phyloP scores from a whole-genome alignment of 2,888 invertebrate species.

The Lasioglossum marginatum region DNA sequence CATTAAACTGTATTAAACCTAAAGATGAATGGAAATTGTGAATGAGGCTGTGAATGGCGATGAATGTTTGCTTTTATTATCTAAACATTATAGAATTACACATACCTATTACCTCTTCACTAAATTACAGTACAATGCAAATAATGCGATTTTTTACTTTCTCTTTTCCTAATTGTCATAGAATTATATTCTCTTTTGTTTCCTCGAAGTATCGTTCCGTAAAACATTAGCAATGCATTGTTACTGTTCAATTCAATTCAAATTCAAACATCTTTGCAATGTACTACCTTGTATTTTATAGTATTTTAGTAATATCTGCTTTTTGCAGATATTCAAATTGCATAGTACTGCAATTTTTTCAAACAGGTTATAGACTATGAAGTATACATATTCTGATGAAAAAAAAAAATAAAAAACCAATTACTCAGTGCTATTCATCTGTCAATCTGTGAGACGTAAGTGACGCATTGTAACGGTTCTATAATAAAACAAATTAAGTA shows the following conservation, averaged over 20 bases:
- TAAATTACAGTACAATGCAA: constrained; percentile 76
- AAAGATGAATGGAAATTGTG: constrained; percentile 61
- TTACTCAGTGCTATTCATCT: constrained; percentile 78
- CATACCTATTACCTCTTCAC: constrained; percentile 74
- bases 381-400: constrained; percentile 72
- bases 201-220: constrained; percentile 26
- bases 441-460: constrained; percentile 79
- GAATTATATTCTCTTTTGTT: constrained; percentile 13
- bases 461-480: constrained; percentile 82
- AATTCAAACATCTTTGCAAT: constrained; percentile 21
- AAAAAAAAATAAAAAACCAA: constrained; percentile 62
- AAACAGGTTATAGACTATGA: constrained; percentile 74
- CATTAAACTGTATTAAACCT: constrained; percentile 69
- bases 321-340: constrained; percentile 44
- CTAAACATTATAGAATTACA: constrained; percentile 69
- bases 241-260: too few relatives aligned
- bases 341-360: constrained; percentile 77
- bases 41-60: constrained; percentile 66
- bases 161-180: constrained; percentile 11
- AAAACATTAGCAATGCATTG: constrained; percentile 25
- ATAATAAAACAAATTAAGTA: constrained; percentile 79
- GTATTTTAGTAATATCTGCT: constrained; percentile 30
- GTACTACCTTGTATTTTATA: constrained; percentile 28
- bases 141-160: constrained; percentile 31
- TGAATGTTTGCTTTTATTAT: constrained; percentile 71